Conservation (phyloP, 2,888 invertebrate genomes). For the Ptychoptera contaminata region DNA sequence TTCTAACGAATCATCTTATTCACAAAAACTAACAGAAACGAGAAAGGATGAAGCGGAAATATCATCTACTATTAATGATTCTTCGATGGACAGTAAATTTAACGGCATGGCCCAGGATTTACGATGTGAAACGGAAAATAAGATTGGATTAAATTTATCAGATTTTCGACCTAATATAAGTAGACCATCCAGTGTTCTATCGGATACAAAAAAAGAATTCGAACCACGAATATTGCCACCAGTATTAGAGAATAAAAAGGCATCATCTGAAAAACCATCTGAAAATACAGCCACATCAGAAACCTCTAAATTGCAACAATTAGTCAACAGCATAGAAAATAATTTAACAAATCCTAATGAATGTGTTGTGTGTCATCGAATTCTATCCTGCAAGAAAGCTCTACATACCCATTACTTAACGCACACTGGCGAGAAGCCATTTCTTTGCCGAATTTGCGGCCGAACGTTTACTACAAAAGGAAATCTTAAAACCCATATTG, state of each 20-base stretch:
- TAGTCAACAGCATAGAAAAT: conserved; percentile 88
- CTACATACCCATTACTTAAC: conserved; percentile 80
- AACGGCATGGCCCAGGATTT: no score
- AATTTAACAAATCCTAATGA: conserved; percentile 88
- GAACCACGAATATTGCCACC: conserved; percentile 36
- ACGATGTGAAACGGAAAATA: no score
- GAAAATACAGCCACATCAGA: conserved; percentile 68
- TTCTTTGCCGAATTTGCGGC: no score
- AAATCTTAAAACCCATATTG: conserved; percentile 94
- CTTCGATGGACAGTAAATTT: conserved; percentile 1
- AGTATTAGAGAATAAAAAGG: conserved; percentile 70
- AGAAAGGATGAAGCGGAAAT: no score
- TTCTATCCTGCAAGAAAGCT: conserved; percentile 84
- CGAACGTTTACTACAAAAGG: conserved; percentile 77
- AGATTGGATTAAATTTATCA: not conserved
- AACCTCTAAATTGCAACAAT: conserved; percentile 79
- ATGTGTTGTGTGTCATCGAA: conserved; percentile 85
- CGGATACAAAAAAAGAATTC: no score
- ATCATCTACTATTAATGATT: not conserved
- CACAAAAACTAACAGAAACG: no score
- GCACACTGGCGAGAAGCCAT: no score
- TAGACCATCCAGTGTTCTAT: no score
- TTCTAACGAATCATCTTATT: no score
- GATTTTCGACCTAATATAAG: conserved; percentile 1
- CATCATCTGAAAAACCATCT: conserved; percentile 86